phyloP scores from a whole-genome alignment of 2,888 invertebrate species.

The Pocota personata region DNA sequence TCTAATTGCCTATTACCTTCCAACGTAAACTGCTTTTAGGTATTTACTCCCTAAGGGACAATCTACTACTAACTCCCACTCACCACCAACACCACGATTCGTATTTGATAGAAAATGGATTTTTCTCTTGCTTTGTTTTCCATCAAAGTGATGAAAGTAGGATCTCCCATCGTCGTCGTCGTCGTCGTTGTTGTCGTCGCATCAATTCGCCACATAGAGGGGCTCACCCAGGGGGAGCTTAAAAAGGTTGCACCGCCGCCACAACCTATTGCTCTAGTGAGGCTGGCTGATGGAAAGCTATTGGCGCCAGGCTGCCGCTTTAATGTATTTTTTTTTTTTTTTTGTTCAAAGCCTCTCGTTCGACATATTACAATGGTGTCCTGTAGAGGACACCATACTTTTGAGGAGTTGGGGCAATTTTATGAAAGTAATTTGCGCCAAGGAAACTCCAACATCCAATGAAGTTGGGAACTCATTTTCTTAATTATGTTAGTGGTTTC shows the following conservation, averaged over 20 bases:
- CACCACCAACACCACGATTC: constrained; percentile 18
- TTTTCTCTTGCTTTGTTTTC: constrained; percentile 43
- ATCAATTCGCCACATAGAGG: constrained; percentile 14
- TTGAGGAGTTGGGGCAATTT: background rate
- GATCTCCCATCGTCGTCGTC: background rate
- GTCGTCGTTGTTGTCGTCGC: too few relatives aligned
- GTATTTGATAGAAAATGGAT: constrained; percentile 58
- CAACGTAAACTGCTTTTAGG: constrained; percentile 73
- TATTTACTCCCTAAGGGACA: constrained; percentile 68
- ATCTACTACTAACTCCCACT: constrained; percentile 39
- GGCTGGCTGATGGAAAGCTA: constrained; percentile 49
- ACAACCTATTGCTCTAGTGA: constrained; percentile 13
- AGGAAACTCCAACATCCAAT: constrained; percentile 30
- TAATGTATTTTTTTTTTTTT: constrained; percentile 50
- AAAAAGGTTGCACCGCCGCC: constrained; percentile 49
- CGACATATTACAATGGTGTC: constrained; percentile 16
- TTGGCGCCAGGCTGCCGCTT: constrained; percentile 66
- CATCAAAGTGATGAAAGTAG: constrained; percentile 69
- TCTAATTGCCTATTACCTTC: constrained; percentile 82
- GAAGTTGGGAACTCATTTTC: constrained; percentile 34
- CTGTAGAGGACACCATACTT: constrained; percentile 9
- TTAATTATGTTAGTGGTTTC: constrained; percentile 26
- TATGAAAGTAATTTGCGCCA: constrained; percentile 54
- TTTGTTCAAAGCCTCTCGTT: background rate
- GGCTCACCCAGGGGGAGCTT: constrained; percentile 44